These are phyloP conservation scores for Burhinus bistriatus DNA, from an alignment of 2,113 vertebrate species.

Conservation along the genomic window DNA sequence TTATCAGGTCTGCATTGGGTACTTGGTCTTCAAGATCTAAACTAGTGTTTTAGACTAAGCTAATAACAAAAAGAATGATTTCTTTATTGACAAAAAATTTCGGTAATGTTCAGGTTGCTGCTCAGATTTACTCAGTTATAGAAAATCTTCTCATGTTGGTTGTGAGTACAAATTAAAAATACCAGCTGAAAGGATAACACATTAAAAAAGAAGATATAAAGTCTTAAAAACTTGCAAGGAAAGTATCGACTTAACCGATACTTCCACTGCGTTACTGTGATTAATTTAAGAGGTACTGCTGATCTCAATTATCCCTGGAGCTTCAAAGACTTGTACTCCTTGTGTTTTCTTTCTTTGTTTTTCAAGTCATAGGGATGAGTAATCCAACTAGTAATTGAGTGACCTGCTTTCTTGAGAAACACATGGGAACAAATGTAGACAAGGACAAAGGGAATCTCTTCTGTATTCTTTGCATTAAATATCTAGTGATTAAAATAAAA, in stretches of 20 bases:
- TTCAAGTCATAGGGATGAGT: constrained; percentile 46
- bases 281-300: constrained; percentile 46
- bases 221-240: background rate
- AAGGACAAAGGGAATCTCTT: background rate
- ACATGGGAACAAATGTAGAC: background rate
- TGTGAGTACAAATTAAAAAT: background rate
- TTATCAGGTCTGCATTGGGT: background rate
- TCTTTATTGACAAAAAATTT: background rate
- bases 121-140: background rate
- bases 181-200: background rate
- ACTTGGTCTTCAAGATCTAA: background rate
- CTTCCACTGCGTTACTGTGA: constrained; percentile 2
- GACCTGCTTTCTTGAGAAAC: constrained; percentile 58
- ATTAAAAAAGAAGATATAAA: background rate
- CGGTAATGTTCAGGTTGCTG: background rate
- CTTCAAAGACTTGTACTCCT: constrained; percentile 46
- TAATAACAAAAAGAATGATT: background rate
- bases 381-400: constrained; percentile 31
- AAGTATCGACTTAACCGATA: background rate
- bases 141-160: background rate
- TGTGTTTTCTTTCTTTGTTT: constrained; percentile 57
- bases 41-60: background rate
- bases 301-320: constrained; percentile 49
- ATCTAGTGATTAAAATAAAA: background rate
- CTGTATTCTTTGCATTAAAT: background rate